Base-by-base conservation (phyloP, 2,888 invertebrate species). In the Protodeltote pygarga region DNA sequence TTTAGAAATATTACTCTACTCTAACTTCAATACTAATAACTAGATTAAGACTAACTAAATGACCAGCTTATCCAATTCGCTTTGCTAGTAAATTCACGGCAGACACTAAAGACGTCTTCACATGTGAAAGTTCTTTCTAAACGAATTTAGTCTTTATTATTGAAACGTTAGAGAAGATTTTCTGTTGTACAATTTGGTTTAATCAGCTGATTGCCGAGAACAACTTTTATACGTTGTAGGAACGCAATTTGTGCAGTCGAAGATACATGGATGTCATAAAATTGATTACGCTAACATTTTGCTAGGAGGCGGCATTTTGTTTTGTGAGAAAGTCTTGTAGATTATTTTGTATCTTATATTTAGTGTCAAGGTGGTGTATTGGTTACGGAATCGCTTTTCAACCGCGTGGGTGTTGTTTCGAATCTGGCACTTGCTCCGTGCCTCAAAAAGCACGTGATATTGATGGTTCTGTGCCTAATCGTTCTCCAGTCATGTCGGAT, bases 151-250 rank as follows among this genome's bases (percentile, higher is more conserved):
- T 37, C 61, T 52, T 49, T 70, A 44, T 32, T 14, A 1, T 11
- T 6, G 0, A 8, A n/a, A 2, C 3, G 0, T n/a, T 53, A 55
- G 31, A 59, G 63, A 23, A 16, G 15, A 35, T 24, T 45, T 55
- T 67, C 33, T 19, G 24, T 27, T 39, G 44, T 6, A n/a, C 3
- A 3, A 23, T 38, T 49, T 14, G 21, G 44, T 65, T 70, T 72
- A 71, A 65, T 69, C 66, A 64, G 71, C 63, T 73, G 69, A 69
- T 63, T 65, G 69, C 71, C 33, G 53, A 49, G 68, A 70, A 69
- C 71, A 81, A 83, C 75, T 84, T 85, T 85, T 84, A 82, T 85
- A 77, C 69, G 75, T 73, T 78, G 78, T 82, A 79, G 78, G 81
- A 83, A 81, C 73, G 75, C 75, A 78, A 81, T 81, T 83, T 79